phyloP scores from a whole-genome alignment of 2,797 vertebrate species.

The Pseudomugil gertrudae region DNA sequence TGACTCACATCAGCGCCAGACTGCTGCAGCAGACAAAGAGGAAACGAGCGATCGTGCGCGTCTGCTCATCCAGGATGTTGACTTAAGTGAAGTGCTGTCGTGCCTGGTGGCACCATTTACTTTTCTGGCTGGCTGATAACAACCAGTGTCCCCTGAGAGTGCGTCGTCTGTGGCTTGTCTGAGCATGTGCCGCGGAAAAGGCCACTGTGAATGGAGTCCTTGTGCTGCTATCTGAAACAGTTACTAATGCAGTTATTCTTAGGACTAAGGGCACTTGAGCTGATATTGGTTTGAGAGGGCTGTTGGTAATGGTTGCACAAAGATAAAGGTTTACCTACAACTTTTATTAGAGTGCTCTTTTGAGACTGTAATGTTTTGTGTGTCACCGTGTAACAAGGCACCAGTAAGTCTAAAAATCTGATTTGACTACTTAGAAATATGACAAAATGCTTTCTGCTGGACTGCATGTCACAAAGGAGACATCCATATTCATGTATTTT shows the following conservation, averaged over 20 bases:
- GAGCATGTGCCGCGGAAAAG: conserved; percentile 73
- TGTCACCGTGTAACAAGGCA: conserved; percentile 6
- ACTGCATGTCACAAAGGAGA: not conserved
- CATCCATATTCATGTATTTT: not conserved
- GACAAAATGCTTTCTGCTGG: not conserved
- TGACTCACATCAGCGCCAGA: conserved; percentile 23
- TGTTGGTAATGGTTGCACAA: conserved; percentile 49
- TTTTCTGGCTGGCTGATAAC: conserved; percentile 71
- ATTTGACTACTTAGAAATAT: not conserved
- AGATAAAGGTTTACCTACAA: conserved; percentile 62
- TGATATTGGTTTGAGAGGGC: conserved; percentile 73
- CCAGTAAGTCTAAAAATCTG: not conserved
- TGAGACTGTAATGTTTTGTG: conserved; percentile 15
- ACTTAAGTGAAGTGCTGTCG: conserved; percentile 51
- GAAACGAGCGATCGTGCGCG: conserved; percentile 50
- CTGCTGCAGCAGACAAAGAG: conserved; percentile 41
- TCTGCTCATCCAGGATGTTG: conserved; percentile 67
- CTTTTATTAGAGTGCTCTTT: conserved; percentile 38
- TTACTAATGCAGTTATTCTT: conserved; percentile 81
- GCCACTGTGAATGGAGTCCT: conserved; percentile 61
- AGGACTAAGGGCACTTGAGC: conserved; percentile 66
- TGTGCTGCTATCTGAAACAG: conserved; percentile 74
- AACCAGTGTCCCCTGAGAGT: conserved; percentile 47
- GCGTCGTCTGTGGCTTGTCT: conserved; percentile 68
- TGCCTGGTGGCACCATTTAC: conserved; percentile 56